Conservation (phyloP, 2,888 invertebrate species). For the Tiliacea citrago region DNA sequence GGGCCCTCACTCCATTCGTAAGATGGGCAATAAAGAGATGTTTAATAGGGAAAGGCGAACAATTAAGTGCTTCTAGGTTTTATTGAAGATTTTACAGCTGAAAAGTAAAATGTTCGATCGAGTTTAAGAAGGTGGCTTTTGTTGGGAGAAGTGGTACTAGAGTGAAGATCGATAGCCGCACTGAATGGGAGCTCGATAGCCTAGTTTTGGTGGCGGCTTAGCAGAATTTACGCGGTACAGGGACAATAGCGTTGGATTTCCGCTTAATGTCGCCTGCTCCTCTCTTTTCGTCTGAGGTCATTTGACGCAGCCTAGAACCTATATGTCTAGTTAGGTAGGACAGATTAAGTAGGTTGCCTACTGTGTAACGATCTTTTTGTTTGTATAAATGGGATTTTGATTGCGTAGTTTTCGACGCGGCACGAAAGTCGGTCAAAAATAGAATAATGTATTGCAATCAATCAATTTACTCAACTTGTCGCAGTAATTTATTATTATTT, state of each 20-base stretch:
- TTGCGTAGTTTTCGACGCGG: slow-evolving; percentile 23
- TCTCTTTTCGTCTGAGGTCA: slow-evolving; percentile 36
- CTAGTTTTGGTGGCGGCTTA: slow-evolving; percentile 65
- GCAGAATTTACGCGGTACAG: slow-evolving; percentile 43
- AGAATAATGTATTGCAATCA: neutral
- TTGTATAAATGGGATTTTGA: slow-evolving; percentile 34
- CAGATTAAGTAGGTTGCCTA: neutral
- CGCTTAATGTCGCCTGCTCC: slow-evolving; percentile 36
- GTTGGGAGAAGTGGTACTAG: slow-evolving; percentile 63
- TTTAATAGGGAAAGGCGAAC: slow-evolving; percentile 28
- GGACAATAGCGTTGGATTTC: slow-evolving; percentile 45
- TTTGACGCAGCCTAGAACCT: neutral
- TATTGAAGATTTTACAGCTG: slow-evolving; percentile 32
- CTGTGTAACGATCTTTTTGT: slow-evolving; percentile 24
- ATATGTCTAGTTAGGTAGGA: neutral
- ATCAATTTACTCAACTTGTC: neutral
- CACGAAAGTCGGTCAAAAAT: neutral
- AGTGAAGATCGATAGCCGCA: slow-evolving; percentile 71
- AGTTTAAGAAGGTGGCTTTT: slow-evolving; percentile 59
- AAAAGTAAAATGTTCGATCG: slow-evolving; percentile 38
- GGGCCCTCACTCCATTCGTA: slow-evolving; percentile 9
- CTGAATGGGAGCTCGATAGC: slow-evolving; percentile 63
- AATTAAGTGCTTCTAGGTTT: slow-evolving; percentile 28
- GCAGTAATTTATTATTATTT: slow-evolving; percentile 6
- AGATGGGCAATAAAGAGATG: slow-evolving; percentile 24